Evolutionary conservation across 1,140 invertebrate genomes (phyloP), one percentile per base, ranked within the genome.

Genomic region (Helicoverpa zea): DNA sequence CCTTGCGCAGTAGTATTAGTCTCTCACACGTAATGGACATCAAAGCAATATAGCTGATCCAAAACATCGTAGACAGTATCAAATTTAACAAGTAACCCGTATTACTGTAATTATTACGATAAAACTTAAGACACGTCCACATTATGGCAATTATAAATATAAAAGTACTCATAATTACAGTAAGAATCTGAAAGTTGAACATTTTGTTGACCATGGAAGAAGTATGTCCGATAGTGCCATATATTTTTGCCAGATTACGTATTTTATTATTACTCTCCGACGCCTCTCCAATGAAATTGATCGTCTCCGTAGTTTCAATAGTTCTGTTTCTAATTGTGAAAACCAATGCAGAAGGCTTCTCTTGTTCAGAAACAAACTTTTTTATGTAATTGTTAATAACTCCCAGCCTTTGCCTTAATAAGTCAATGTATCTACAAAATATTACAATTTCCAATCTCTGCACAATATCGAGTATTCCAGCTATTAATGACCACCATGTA

Each of bases 181-280:
- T 88, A 16, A 90, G 86, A 47, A 92, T 88, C 81, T 89, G 86
- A 63, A 89, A 88, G 61, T 91, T 88, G 54, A 89, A 93, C 13
- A 90, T 52, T 23, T 85, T 73, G 58, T 92, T 92, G 23, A 91
- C 81, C 10, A 88, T 75, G 29, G 13, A 61, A 58, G 84, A 87
- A 16, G 83, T 83, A 23, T 87, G 85, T 2, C 90, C 89, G 11
- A 93, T 87, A 0, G 78, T 72, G 35, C 86, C 81, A 51, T 90
- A 93, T 1, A 82, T 84, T 7, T 66, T 75, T 3, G 87, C 84
- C 14, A 90, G 81, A 23, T 86, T 84, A 13, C 75, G 79, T 18
- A 92, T 88, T 81, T 89, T 87, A 75, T 82, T 74, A 74, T 86
- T 92, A 2, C 80, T 81, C 9, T 64, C 35, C 9, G 86, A 84